A percentile compares a stretch with the other conserved stretches of the same genome.
phyloP scores from a whole-genome alignment of 2,888 invertebrate species.

The Stegana nigrithorax region DNA sequence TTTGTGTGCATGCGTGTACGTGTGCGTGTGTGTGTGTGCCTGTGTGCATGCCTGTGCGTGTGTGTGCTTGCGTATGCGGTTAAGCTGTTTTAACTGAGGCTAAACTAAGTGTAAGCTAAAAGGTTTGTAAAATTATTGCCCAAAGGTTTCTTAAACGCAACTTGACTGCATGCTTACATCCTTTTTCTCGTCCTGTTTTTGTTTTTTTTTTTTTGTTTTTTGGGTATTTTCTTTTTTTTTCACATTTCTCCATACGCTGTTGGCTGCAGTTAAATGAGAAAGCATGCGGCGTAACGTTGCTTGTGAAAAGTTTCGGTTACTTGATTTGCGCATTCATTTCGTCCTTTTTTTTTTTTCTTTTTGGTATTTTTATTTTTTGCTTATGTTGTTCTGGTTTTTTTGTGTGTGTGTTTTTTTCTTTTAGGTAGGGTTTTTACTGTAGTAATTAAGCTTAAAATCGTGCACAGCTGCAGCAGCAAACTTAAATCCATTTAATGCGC shows the following conservation, averaged over 20 bases:
- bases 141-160: neutral
- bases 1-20: too few species aligned
- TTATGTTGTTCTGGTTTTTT: neutral
- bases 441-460: too few species aligned
- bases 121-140: conserved; percentile 3
- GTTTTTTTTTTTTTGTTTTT: neutral
- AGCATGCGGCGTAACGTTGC: neutral
- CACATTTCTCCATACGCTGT: neutral
- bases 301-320: conserved; percentile 1
- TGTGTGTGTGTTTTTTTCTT: too few species aligned
- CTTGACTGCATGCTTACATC: neutral
- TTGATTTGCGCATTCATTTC: too few species aligned
- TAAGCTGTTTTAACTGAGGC: conserved; percentile 37
- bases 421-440: too few species aligned
- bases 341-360: too few species aligned
- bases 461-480: too few species aligned
- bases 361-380: too few species aligned
- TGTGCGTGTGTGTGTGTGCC: neutral
- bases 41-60: neutral
- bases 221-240: neutral
- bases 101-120: conserved; percentile 36
- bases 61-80: neutral
- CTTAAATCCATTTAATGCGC: too few species aligned
- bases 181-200: neutral
- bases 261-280: neutral